Evolutionary conservation across 1,140 invertebrate species (phyloP), one percentile per base, ranked within the genome.

Genomic region (Diorhabda sublineata): DNA sequence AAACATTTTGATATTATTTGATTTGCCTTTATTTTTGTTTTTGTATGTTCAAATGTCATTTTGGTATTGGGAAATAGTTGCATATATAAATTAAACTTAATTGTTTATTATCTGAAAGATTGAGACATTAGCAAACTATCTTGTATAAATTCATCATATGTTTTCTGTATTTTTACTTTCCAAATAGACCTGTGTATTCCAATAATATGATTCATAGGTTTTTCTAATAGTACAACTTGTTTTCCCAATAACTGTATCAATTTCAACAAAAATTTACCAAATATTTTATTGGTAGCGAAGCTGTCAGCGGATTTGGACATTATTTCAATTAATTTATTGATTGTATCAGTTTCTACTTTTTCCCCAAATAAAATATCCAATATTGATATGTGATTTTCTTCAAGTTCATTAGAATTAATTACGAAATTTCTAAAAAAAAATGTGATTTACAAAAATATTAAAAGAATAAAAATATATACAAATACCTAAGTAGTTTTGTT

Each of bases 111-210:
- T 41, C 66, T 70, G 44, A 74, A 72, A 45, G 64, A 71, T 64
- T 72, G 71, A 41, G 68, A 62, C 41, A 62, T 44, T 42, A 67
- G 68, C 45, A 70, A 61, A 61, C 42, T 74, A n/a, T 74, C 71
- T 69, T 74, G 59, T 59, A 74, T 69, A 57, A 45, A 66, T 41
- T 43, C 62, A 44, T 44, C 52, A 45, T 66, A 45, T 9, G 45
- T 57, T 62, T 74, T 72, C 59, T 74, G 69, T 44, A 73, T 52
- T 60, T 72, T 72, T 45, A 64, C 64, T 69, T 74, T 74, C 71
- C 71, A 74, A 47, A 74, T 70, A 58, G 71, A 69, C 66, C 47
- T 65, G 43, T 74, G 68, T 41, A 9, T 63, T 42, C 64, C 70
- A 26, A 74, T 64, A 47, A 73, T 69, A 52, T 69, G 63, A 42